These are phyloP conservation scores for Drosophila neonasuta DNA, from an alignment of 2,888 invertebrate species.

Conservation along the genomic window DNA sequence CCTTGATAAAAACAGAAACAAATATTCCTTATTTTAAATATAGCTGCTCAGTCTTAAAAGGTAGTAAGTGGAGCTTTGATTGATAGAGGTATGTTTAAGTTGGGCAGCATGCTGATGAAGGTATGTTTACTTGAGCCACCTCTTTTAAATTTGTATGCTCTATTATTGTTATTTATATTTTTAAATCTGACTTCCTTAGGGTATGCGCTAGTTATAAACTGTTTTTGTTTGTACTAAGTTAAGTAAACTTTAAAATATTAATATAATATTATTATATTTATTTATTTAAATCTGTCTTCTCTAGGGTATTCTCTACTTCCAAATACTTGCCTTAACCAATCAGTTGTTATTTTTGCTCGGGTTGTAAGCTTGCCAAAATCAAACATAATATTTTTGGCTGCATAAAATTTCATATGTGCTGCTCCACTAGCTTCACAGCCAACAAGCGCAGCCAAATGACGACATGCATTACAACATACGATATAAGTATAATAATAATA, in stretches of 20 bases:
- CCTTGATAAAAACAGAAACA: no score
- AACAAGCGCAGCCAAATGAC: not conserved
- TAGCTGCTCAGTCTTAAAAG: no score
- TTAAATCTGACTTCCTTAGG: no score
- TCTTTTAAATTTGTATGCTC: not conserved
- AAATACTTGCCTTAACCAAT: not conserved
- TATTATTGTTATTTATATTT: no score
- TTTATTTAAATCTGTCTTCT: no score
- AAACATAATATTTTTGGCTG: constrained; percentile 5
- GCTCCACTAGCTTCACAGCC: constrained; percentile 15
- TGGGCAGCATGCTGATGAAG: not conserved
- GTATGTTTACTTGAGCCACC: not conserved
- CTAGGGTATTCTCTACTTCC: constrained; percentile 9
- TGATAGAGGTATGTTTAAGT: not conserved
- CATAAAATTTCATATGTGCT: constrained; percentile 15
- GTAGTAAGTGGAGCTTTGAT: no score
- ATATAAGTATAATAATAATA: not conserved
- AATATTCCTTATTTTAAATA: no score
- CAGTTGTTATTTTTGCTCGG: constrained; percentile 11
- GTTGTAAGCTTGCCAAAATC: constrained; percentile 14
- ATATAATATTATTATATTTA: no score
- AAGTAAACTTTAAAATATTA: no score
- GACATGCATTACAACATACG: not conserved
- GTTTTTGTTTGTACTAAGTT: no score
- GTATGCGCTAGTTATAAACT: no score